A percentile compares a stretch with the other conserved stretches of the same genome.
phyloP scores from a whole-genome alignment of 2,113 vertebrate genomes.

The Tichodroma muraria region DNA sequence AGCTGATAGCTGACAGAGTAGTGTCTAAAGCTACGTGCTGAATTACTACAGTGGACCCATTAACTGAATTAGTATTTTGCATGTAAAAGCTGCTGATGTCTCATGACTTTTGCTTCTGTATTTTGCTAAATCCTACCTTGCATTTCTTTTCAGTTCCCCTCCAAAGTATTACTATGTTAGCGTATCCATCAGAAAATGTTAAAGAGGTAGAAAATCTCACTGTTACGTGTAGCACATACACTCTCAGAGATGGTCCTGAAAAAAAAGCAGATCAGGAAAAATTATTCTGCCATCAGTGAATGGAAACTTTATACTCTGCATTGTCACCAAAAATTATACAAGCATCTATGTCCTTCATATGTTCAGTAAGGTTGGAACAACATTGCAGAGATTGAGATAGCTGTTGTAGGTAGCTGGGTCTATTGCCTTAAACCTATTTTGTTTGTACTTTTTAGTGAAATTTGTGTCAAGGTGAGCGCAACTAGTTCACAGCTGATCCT shows the following conservation, averaged over 20 bases:
- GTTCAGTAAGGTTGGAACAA: conserved; percentile 3
- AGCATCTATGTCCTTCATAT: neutral
- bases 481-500: neutral
- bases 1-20: neutral
- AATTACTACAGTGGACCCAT: neutral
- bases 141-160: conserved; percentile 28
- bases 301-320: neutral
- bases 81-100: neutral
- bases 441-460: neutral
- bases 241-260: conserved; percentile 22
- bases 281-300: conserved; percentile 4
- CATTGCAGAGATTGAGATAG: neutral
- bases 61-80: neutral
- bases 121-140: neutral
- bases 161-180: neutral
- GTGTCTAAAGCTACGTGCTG: neutral
- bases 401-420: conserved; percentile 1
- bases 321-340: conserved; percentile 1
- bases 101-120: neutral
- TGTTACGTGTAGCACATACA: conserved; percentile 2
- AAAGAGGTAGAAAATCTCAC: conserved; percentile 33
- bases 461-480: neutral
- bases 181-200: conserved; percentile 27
- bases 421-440: neutral
- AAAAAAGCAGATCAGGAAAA: conserved; percentile 18